phyloP scores from a whole-genome alignment of 1,140 invertebrate genomes.

The Drosophila hydei region DNA sequence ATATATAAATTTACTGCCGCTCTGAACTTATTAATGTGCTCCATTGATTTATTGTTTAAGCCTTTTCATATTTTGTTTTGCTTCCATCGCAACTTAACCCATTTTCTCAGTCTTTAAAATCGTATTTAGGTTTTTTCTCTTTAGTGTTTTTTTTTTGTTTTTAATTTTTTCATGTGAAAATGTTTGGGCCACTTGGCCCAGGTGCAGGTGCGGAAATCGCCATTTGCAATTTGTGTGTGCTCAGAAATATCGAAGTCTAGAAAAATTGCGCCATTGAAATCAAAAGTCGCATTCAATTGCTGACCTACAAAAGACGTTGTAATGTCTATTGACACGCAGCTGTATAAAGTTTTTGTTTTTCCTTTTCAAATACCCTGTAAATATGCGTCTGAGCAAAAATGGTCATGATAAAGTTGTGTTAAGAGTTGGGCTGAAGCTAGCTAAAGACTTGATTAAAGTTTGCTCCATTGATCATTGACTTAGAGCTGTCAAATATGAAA shows the following conservation, averaged over 20 bases:
- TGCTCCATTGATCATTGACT: too few relatives aligned
- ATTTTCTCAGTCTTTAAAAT: conserved; percentile 35
- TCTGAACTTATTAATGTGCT: conserved; percentile 46
- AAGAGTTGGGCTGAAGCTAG: too few relatives aligned
- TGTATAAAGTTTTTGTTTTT: not conserved
- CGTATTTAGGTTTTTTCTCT: not conserved
- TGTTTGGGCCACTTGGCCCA: conserved; percentile 31
- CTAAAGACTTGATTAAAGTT: too few relatives aligned
- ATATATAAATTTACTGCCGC: not conserved
- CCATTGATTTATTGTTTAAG: conserved; percentile 45
- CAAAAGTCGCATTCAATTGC: conserved; percentile 56
- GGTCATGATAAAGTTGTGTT: not conserved
- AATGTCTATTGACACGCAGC: conserved; percentile 25
- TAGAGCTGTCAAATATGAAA: too few relatives aligned
- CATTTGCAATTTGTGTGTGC: conserved; percentile 3
- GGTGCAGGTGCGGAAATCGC: conserved; percentile 32
- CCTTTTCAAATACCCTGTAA: conserved; percentile 18
- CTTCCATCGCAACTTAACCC: conserved; percentile 31
- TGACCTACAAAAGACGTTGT: conserved; percentile 62
- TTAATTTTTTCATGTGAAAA: conserved; percentile 28
- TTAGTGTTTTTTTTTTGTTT: conserved; percentile 6
- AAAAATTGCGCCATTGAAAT: conserved; percentile 64
- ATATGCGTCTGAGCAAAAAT: not conserved
- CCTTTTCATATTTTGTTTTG: conserved; percentile 19
- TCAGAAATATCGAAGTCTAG: conserved; percentile 2